Percentiles rank a stretch among this genome's conserved stretches.
Conservation (phyloP, 2,888 invertebrate species). For the Drosophila antonietae region DNA sequence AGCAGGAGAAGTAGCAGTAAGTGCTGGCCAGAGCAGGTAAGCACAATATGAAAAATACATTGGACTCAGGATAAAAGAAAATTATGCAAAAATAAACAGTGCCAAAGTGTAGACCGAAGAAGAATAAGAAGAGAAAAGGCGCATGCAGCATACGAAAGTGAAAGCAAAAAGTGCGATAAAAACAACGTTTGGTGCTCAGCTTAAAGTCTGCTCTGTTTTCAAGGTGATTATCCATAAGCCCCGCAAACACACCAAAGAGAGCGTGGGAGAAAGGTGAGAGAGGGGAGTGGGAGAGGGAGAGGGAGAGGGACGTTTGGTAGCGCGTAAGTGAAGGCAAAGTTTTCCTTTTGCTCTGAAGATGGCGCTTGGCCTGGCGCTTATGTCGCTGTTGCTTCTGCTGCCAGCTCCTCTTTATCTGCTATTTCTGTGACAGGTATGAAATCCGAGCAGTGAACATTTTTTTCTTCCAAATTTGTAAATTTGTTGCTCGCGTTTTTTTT, state of each 20-base stretch:
- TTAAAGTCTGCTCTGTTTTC: conserved; percentile 48
- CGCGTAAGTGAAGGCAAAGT: conserved; percentile 72
- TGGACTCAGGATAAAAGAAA: conserved; percentile 68
- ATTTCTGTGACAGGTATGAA: conserved; percentile 55
- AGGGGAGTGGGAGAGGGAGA: too few relatives aligned
- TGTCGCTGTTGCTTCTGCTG: conserved; percentile 13
- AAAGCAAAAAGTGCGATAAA: conserved; percentile 72
- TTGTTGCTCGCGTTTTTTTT: conserved; percentile 55
- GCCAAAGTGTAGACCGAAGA: conserved; percentile 38
- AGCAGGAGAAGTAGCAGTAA: conserved; percentile 3
- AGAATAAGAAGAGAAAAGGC: conserved; percentile 8
- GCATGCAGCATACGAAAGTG: conserved; percentile 20
- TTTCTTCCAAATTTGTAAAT: conserved; percentile 66
- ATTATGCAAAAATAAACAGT: conserved; percentile 74
- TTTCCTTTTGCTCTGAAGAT: conserved; percentile 63
- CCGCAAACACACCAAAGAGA: conserved; percentile 32
- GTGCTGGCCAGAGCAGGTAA: conserved; percentile 48
- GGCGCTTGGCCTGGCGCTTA: conserved; percentile 22
- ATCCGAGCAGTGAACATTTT: conserved; percentile 65
- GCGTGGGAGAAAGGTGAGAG: background rate
- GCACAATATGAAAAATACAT: conserved; percentile 71
- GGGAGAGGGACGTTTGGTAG: background rate
- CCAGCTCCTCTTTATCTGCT: background rate
- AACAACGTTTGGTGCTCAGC: conserved; percentile 31
- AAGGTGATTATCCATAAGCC: conserved; percentile 78